Evolutionary conservation across 2,888 invertebrate genomes (phyloP).

Genomic region (Baronia brevicornis): DNA sequence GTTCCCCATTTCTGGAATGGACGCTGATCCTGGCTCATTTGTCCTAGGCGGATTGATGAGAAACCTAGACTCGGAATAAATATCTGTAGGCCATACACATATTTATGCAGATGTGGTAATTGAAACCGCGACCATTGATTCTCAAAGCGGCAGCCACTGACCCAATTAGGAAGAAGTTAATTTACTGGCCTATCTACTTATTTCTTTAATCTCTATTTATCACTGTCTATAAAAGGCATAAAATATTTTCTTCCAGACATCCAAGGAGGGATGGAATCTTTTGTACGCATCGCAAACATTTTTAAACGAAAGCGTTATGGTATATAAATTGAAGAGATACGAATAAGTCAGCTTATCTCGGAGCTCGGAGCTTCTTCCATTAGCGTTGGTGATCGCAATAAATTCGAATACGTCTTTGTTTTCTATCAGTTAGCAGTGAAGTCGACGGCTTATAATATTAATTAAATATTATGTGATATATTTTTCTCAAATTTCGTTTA

Average conservation of each 20-base stretch:
- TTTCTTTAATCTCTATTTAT: constrained; percentile 1
- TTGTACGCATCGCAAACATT: constrained; percentile 8
- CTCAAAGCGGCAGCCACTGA: too few relatives aligned
- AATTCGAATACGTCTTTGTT: constrained; percentile 14
- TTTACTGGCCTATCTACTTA: not conserved
- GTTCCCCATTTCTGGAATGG: too few relatives aligned
- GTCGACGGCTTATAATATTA: constrained; percentile 9
- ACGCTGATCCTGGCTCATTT: too few relatives aligned
- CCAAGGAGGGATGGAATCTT: constrained; percentile 5
- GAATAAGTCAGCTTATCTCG: constrained; percentile 13
- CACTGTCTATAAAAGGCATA: constrained; percentile 4
- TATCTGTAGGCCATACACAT: too few relatives aligned
- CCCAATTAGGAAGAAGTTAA: not conserved
- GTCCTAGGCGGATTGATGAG: too few relatives aligned
- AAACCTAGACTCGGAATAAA: too few relatives aligned
- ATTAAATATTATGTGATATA: too few relatives aligned
- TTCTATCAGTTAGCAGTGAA: constrained; percentile 8
- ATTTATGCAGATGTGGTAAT: too few relatives aligned
- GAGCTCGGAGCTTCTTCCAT: constrained; percentile 13
- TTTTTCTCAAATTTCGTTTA: too few relatives aligned
- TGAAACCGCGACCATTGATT: too few relatives aligned
- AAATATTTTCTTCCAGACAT: constrained; percentile 4
- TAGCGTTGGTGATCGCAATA: constrained; percentile 13
- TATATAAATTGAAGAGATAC: constrained; percentile 12
- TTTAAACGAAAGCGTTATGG: constrained; percentile 11